Evolutionary conservation across 2,113 vertebrate species (phyloP), one percentile per base, ranked within the genome.

Genomic region (Pterocles gutturalis): DNA sequence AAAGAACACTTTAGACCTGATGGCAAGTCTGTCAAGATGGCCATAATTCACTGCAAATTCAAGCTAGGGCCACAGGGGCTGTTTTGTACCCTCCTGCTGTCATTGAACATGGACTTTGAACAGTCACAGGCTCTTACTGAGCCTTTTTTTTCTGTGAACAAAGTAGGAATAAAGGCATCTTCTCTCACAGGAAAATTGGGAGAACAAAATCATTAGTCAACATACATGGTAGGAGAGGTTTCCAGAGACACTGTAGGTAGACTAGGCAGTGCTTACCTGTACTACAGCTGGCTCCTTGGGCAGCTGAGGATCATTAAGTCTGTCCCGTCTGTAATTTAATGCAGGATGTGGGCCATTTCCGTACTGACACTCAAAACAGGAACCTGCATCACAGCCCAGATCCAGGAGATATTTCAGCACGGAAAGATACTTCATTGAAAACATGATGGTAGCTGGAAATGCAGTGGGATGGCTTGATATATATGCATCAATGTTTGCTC

Each of bases 341-440:
- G 96, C 89, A 45, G 99, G 98, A 73, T 99, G 99, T 34, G 98
- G 97, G 58, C 89, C 96, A 4, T 94, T 98, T 80, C 99, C 99
- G 0, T 99, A 98, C 22, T 94, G 83, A 91, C 99, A 99, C 5
- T 97, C 97, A 93, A 99, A 99, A 97, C 99, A 99, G 77, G 99
- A 97, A 15, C 84, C 78, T 43, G 98, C 99, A 0, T 99, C 95
- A 55, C 99, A 99, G 77, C 99, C 99, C 20, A 98, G 97, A 95
- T 99, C 99, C 97, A 99, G 96, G 78, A 99, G 98, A 87, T 98
- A 99, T 81, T 99, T 99, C 92, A 99, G 98, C 58, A 99, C 91
- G 1, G 98, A 95, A 76, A 99, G 97, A 91, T 98, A 99, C 96
- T 99, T 98, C 98, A 98, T 98, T 20, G 98, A 98, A 91, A 99